phyloP scores from a whole-genome alignment of 2,797 vertebrate species.

The Myotis vivesi region DNA sequence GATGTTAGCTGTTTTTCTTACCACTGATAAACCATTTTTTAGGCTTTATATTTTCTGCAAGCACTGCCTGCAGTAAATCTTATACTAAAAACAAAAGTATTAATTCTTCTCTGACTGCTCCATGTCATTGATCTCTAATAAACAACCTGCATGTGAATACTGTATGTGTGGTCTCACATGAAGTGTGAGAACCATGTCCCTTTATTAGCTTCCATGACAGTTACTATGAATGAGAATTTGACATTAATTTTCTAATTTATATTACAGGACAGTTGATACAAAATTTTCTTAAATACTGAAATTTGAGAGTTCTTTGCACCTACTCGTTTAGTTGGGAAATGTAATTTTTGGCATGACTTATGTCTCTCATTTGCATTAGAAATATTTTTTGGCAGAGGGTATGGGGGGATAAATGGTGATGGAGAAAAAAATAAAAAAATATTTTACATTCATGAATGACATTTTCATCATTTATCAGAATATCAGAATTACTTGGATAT shows the following conservation, averaged over 20 bases:
- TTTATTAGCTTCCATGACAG: not conserved
- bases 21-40: not conserved
- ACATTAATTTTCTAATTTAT: not conserved
- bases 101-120: not conserved
- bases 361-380: not conserved
- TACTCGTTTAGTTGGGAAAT: not conserved
- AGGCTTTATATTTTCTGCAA: not conserved
- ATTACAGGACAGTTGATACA: not conserved
- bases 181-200: not conserved
- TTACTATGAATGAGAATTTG: not conserved
- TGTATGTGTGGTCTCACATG: not conserved
- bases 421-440: not conserved
- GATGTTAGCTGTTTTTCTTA: not conserved
- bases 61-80: not conserved
- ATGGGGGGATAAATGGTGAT: not conserved
- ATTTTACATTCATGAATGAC: not conserved
- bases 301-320: not conserved
- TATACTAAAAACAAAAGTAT: not conserved
- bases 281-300: not conserved
- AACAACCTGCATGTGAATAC: not conserved
- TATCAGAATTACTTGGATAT: not conserved
- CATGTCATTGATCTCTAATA: not conserved
- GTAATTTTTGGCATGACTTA: not conserved
- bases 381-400: not conserved
- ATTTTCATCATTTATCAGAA: conserved; percentile 10